phyloP scores from a whole-genome alignment of 2,888 invertebrate genomes.

The Cabera pusaria region DNA sequence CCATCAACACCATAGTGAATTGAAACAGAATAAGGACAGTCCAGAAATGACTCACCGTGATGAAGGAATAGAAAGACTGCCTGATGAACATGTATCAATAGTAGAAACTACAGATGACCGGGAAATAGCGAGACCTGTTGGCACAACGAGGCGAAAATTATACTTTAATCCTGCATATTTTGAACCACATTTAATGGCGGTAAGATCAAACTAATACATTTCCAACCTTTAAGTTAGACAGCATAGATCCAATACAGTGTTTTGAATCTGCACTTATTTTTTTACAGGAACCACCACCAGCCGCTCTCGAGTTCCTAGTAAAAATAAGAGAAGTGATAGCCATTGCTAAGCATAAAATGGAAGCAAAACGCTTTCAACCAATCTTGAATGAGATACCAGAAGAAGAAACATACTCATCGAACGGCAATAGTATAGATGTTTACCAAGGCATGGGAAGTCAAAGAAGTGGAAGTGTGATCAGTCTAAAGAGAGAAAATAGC shows the following conservation, averaged over 20 bases:
- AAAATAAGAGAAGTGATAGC: slow-evolving; percentile 96
- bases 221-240: too few relatives aligned
- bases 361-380: slow-evolving; percentile 90
- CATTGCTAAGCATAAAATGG: slow-evolving; percentile 95
- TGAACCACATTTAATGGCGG: slow-evolving; percentile 92
- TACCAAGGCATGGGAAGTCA: slow-evolving; percentile 77
- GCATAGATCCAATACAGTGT: too few relatives aligned
- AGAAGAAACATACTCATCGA: slow-evolving; percentile 84
- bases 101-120: slow-evolving; percentile 91
- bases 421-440: slow-evolving; percentile 76
- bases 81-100: slow-evolving; percentile 93
- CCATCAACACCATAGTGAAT: slow-evolving; percentile 82
- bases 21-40: slow-evolving; percentile 57
- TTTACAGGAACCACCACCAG: slow-evolving; percentile 92
- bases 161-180: slow-evolving; percentile 97
- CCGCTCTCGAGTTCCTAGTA: slow-evolving; percentile 93
- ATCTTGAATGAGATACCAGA: slow-evolving; percentile 91
- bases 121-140: slow-evolving; percentile 86
- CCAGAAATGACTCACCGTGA: slow-evolving; percentile 73
- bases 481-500: slow-evolving; percentile 85
- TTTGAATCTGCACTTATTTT: too few relatives aligned
- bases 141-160: slow-evolving; percentile 89
- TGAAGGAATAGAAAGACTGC: slow-evolving; percentile 87
- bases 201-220: slow-evolving; percentile 67
- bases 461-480: slow-evolving; percentile 79